phyloP scores from a whole-genome alignment of 2,888 invertebrate species.

The Apamea crenata region DNA sequence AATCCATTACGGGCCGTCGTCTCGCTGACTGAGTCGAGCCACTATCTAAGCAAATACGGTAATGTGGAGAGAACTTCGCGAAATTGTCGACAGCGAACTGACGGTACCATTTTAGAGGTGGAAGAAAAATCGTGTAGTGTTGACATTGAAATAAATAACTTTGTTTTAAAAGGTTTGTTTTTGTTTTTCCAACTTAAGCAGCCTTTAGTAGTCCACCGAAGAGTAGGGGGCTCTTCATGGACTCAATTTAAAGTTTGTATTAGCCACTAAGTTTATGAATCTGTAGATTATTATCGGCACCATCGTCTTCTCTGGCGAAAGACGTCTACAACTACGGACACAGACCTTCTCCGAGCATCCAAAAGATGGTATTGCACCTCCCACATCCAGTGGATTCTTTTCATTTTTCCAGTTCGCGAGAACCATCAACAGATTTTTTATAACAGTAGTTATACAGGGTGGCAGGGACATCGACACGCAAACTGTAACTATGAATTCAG shows the following conservation, averaged over 20 bases:
- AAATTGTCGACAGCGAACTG: slow-evolving; percentile 69
- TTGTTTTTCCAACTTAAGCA: background rate
- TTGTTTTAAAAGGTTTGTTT: slow-evolving; percentile 4
- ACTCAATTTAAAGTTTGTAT: background rate
- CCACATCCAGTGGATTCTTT: background rate
- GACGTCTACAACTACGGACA: too few species aligned
- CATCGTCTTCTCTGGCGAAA: background rate
- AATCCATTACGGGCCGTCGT: slow-evolving; percentile 81
- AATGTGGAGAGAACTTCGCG: slow-evolving; percentile 74
- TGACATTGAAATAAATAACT: slow-evolving; percentile 23
- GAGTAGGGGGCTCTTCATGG: background rate
- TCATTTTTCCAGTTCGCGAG: background rate
- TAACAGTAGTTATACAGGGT: background rate
- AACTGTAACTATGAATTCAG: too few species aligned
- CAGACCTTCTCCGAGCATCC: background rate
- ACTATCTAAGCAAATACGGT: slow-evolving; percentile 79
- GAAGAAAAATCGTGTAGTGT: slow-evolving; percentile 47
- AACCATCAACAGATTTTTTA: background rate
- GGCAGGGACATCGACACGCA: too few species aligned
- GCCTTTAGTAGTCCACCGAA: too few species aligned
- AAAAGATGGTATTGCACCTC: background rate
- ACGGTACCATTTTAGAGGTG: slow-evolving; percentile 51
- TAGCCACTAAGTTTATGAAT: background rate
- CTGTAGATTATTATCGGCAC: background rate
- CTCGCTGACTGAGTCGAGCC: slow-evolving; percentile 60